phyloP scores from a whole-genome alignment of 2,888 invertebrate species.

The Ophion obscuratus region DNA sequence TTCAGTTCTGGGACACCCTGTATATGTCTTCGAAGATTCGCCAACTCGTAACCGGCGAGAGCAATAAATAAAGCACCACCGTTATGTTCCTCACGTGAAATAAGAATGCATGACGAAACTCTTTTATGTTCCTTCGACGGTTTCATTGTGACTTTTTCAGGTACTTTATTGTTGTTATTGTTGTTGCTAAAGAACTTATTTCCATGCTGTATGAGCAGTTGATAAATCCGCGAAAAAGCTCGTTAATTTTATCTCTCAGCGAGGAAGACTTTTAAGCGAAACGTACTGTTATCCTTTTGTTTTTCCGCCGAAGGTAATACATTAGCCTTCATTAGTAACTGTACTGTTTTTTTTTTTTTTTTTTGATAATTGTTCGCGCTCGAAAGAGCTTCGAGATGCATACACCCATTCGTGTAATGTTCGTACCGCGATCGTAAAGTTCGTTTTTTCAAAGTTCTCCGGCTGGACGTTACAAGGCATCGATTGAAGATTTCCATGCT shows the following conservation, averaged over 20 bases:
- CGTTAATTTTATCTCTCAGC: conserved; percentile 12
- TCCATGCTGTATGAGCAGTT: conserved; percentile 13
- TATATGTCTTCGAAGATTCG: conserved; percentile 40
- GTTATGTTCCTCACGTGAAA: conserved; percentile 48
- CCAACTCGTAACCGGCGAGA: conserved; percentile 35
- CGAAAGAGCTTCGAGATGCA: too few species aligned
- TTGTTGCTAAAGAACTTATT: conserved; percentile 1
- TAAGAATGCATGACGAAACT: conserved; percentile 49
- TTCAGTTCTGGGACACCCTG: too few species aligned
- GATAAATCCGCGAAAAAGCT: conserved; percentile 37
- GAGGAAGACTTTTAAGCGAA: background rate
- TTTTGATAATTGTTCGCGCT: too few species aligned
- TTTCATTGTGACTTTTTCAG: conserved; percentile 1
- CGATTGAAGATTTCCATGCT: too few species aligned
- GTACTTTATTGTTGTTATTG: conserved; percentile 13
- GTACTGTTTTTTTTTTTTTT: too few species aligned
- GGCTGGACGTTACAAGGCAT: too few species aligned
- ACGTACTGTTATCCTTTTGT: conserved; percentile 3
- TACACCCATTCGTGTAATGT: too few species aligned
- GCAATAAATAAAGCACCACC: conserved; percentile 52
- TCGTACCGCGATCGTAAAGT: too few species aligned
- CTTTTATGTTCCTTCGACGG: conserved; percentile 24
- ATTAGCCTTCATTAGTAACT: too few species aligned
- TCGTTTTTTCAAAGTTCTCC: too few species aligned
- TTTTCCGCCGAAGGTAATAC: too few species aligned